Evolutionary conservation across 2,797 vertebrate species (phyloP).

Genomic region (Falco rusticolus): DNA sequence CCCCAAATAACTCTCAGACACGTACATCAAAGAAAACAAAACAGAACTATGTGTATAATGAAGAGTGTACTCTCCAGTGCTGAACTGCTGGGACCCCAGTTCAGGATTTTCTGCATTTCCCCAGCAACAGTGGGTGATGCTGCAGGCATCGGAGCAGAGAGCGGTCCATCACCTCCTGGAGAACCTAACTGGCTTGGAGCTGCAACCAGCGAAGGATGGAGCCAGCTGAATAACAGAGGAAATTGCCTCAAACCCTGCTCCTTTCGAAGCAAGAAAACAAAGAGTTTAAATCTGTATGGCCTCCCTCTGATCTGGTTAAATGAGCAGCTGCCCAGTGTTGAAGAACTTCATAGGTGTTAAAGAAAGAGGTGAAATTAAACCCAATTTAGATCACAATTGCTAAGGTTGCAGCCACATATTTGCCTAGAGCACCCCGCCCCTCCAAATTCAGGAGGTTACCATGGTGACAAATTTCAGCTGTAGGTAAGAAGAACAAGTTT

Average conservation of each 20-base stretch:
- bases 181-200: background rate
- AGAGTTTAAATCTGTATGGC: background rate
- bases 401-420: slow-evolving; percentile 9
- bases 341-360: background rate
- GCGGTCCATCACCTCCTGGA: background rate
- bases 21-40: background rate
- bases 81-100: background rate
- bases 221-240: background rate
- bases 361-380: background rate
- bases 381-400: slow-evolving; percentile 1
- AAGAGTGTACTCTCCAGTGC: background rate
- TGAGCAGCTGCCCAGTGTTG: background rate
- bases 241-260: background rate
- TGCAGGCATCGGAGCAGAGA: background rate
- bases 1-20: background rate
- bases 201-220: background rate
- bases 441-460: slow-evolving; percentile 64
- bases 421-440: slow-evolving; percentile 40
- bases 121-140: background rate
- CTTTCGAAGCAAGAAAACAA: background rate
- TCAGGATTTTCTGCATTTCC: background rate
- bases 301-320: background rate
- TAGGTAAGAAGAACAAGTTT: slow-evolving; percentile 65
- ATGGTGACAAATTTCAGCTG: slow-evolving; percentile 69
- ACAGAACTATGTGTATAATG: background rate